Conservation (phyloP, 92 coral and sea anemone species). For the Phenganax subtilis region DNA sequence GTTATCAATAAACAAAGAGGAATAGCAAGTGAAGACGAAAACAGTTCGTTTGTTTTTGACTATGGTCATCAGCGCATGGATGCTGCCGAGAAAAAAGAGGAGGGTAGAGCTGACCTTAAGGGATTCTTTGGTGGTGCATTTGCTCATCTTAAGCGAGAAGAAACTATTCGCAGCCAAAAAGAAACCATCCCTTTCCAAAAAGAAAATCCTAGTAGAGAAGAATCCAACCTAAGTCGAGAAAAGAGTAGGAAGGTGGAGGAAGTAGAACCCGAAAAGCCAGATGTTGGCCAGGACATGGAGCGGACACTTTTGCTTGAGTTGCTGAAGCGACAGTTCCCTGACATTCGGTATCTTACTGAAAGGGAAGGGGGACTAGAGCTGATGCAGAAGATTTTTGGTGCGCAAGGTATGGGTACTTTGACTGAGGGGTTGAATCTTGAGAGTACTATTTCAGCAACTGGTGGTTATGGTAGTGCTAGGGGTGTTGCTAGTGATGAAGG, state of each 20-base stretch:
- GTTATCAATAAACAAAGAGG: conserved; percentile 49
- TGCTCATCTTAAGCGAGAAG: conserved; percentile 17
- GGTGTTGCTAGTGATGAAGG: conserved; percentile 23
- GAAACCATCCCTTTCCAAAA: neutral
- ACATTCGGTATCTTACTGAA: conserved; percentile 38
- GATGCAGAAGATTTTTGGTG: conserved; percentile 40
- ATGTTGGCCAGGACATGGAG: conserved; percentile 11
- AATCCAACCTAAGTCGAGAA: neutral
- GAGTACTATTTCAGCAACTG: neutral
- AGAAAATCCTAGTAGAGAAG: neutral
- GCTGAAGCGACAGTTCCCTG: conserved; percentile 39
- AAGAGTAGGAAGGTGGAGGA: conserved; percentile 4
- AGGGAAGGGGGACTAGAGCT: conserved; percentile 32
- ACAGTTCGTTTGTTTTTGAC: conserved; percentile 25
- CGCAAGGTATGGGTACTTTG: neutral
- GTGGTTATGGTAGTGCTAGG: neutral
- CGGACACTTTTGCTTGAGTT: conserved; percentile 26
- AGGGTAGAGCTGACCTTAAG: conserved; percentile 10
- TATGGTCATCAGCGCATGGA: conserved; percentile 31
- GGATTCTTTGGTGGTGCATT: conserved; percentile 40
- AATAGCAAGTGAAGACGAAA: conserved; percentile 19
- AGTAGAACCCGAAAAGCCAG: conserved; percentile 5
- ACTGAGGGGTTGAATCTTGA: conserved; percentile 2
- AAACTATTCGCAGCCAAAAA: neutral
- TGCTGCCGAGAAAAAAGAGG: neutral